A percentile compares a stretch with the other conserved stretches of the same genome.
These are phyloP conservation scores for Hyperoplus lanceolatus DNA, from an alignment of 2,797 vertebrate genomes.

Conservation along the genomic window DNA sequence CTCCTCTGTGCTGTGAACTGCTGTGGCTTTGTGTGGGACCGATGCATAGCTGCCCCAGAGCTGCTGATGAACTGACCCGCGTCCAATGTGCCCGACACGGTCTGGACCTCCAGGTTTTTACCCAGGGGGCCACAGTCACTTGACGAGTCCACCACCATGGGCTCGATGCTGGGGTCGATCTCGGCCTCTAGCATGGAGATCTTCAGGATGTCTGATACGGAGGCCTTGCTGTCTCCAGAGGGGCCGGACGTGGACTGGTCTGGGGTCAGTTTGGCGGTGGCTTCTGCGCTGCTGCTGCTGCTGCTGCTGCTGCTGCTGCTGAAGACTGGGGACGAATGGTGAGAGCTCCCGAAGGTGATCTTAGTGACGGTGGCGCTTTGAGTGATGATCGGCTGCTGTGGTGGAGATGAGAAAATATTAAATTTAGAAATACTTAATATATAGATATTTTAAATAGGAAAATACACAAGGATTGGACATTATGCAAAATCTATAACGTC, in stretches of 20 bases:
- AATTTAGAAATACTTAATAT: too few relatives aligned
- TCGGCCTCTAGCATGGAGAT: slow-evolving; percentile 99
- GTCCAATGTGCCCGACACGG: slow-evolving; percentile 69
- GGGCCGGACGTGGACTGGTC: slow-evolving; percentile 88
- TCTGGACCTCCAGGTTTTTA: slow-evolving; percentile 78
- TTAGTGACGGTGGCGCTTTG: slow-evolving; percentile 96
- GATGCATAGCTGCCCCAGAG: slow-evolving; percentile 73
- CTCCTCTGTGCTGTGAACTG: slow-evolving; percentile 85
- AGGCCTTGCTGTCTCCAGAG: slow-evolving; percentile 82
- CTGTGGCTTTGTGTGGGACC: slow-evolving; percentile 70
- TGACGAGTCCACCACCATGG: slow-evolving; percentile 91
- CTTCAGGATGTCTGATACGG: slow-evolving; percentile 95
- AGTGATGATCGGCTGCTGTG: slow-evolving; percentile 93
- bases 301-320: slow-evolving; percentile 77
- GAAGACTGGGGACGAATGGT: slow-evolving; percentile 88
- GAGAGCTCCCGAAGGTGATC: slow-evolving; percentile 93
- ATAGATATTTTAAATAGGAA: too few relatives aligned
- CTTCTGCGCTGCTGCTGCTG: slow-evolving; percentile 65
- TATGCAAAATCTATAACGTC: too few relatives aligned
- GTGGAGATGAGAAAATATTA: slow-evolving; percentile 40
- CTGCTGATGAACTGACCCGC: slow-evolving; percentile 86
- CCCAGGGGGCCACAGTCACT: slow-evolving; percentile 84
- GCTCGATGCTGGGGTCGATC: slow-evolving; percentile 92
- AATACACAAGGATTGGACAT: too few relatives aligned
- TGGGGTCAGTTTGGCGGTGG: slow-evolving; percentile 87